Conservation (phyloP, 1,140 invertebrate species). For the Lordiphosa stackelbergi region DNA sequence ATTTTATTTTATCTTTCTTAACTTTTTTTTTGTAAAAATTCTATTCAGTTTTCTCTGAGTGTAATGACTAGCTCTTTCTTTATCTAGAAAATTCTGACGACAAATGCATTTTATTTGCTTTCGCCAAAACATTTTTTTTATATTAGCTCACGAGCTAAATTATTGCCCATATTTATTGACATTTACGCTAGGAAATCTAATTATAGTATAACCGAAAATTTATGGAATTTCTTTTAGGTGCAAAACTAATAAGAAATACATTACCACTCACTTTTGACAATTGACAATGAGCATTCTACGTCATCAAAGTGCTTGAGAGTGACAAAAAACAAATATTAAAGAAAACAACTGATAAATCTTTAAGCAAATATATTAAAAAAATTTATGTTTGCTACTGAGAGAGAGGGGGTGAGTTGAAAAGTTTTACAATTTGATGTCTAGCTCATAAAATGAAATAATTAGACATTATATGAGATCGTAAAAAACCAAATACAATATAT, state of each 20-base stretch:
- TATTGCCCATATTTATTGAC: conserved; percentile 25
- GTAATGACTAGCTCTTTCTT: too few relatives aligned
- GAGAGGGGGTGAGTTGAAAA: too few relatives aligned
- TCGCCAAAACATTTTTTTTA: conserved; percentile 15
- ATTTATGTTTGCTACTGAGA: background rate
- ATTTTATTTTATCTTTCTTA: too few relatives aligned
- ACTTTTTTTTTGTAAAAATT: background rate
- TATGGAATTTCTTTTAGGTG: background rate
- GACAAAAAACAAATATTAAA: background rate
- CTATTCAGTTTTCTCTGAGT: too few relatives aligned
- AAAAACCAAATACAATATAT: too few relatives aligned
- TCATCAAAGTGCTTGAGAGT: background rate
- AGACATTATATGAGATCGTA: too few relatives aligned
- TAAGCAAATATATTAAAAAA: background rate
- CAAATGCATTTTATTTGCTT: conserved; percentile 21
- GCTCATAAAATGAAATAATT: too few relatives aligned
- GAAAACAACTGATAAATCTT: conserved; percentile 9
- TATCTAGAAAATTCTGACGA: conserved; percentile 10
- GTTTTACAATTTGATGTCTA: too few relatives aligned
- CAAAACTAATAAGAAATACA: too few relatives aligned
- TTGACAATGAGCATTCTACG: background rate
- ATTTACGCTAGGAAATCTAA: conserved; percentile 30
- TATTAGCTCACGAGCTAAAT: conserved; percentile 23
- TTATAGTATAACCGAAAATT: conserved; percentile 8
- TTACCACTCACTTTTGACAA: background rate